Conservation (phyloP, 2,888 invertebrate species). For the Lithophane ornitopus region DNA sequence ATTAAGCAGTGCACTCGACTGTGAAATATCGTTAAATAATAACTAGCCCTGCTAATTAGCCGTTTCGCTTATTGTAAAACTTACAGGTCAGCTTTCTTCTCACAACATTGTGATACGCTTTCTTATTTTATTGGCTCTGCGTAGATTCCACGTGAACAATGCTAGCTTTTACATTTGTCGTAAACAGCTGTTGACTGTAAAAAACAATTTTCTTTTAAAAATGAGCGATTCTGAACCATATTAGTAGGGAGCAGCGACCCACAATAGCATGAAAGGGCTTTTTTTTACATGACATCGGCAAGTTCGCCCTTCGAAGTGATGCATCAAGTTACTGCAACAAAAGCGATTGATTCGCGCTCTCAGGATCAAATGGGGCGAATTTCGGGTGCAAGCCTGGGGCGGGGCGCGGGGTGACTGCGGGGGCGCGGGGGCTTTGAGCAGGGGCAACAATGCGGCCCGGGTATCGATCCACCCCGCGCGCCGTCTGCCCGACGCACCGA, state of each 20-base stretch:
- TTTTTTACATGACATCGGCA: conserved; percentile 56
- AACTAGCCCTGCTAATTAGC: conserved; percentile 71
- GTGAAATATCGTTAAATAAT: conserved; percentile 73
- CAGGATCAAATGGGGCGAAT: conserved; percentile 89
- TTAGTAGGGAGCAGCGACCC: conserved; percentile 39
- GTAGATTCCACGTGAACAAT: conserved; percentile 63
- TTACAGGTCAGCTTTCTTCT: conserved; percentile 63
- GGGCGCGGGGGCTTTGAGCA: conserved; percentile 69
- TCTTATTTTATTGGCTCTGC: conserved; percentile 67
- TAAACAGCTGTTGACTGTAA: conserved; percentile 67
- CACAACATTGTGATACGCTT: conserved; percentile 67
- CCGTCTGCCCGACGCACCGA: conserved; percentile 82
- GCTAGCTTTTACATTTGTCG: conserved; percentile 58
- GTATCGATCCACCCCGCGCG: conserved; percentile 86
- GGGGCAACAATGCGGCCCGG: conserved; percentile 89
- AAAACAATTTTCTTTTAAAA: conserved; percentile 37
- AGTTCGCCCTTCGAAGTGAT: conserved; percentile 72
- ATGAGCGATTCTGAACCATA: conserved; percentile 51
- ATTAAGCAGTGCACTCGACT: conserved; percentile 66
- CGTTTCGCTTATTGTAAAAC: conserved; percentile 72
- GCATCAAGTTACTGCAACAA: conserved; percentile 87
- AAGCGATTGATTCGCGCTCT: conserved; percentile 87
- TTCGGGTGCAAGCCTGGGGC: conserved; percentile 82
- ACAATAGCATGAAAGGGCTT: conserved; percentile 44
- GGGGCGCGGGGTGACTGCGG: conserved; percentile 74